Conservation (phyloP, 92 coral and sea anemone genomes). For the Phenganax marumi region DNA sequence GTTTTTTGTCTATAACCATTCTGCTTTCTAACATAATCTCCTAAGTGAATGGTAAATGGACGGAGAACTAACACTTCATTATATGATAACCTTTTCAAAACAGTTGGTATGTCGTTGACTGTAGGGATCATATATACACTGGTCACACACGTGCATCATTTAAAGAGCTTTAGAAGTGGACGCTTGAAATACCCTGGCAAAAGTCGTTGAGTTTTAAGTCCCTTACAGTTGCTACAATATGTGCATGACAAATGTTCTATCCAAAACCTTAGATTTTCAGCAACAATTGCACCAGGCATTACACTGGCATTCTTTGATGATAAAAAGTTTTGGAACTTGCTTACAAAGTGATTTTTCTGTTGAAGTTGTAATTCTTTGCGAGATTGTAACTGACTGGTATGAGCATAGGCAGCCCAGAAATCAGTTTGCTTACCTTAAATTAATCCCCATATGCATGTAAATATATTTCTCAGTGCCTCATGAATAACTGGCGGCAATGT, state of each 20-base stretch:
- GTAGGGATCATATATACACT: not conserved
- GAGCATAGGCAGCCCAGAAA: no score
- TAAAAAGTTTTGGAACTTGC: not conserved
- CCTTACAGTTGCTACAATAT: conserved; percentile 4
- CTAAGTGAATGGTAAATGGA: conserved; percentile 40
- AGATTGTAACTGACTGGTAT: not conserved
- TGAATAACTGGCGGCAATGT: no score
- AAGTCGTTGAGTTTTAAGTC: not conserved
- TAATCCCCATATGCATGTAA: no score
- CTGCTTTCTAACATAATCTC: conserved; percentile 22
- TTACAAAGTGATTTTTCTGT: not conserved
- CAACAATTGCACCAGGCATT: not conserved
- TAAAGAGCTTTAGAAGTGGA: not conserved
- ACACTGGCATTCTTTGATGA: no score
- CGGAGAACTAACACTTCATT: not conserved
- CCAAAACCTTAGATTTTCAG: conserved; percentile 1
- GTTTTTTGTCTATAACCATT: conserved; percentile 41
- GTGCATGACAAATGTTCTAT: conserved; percentile 20
- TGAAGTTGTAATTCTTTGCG: not conserved
- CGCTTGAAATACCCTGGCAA: conserved; percentile 4
- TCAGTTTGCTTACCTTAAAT: no score
- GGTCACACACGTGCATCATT: not conserved
- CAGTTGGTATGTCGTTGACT: not conserved
- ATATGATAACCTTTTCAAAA: not conserved
- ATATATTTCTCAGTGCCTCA: no score